These are phyloP conservation scores for Danio albolineatus DNA, from an alignment of 2,797 vertebrate species.

Conservation along the genomic window DNA sequence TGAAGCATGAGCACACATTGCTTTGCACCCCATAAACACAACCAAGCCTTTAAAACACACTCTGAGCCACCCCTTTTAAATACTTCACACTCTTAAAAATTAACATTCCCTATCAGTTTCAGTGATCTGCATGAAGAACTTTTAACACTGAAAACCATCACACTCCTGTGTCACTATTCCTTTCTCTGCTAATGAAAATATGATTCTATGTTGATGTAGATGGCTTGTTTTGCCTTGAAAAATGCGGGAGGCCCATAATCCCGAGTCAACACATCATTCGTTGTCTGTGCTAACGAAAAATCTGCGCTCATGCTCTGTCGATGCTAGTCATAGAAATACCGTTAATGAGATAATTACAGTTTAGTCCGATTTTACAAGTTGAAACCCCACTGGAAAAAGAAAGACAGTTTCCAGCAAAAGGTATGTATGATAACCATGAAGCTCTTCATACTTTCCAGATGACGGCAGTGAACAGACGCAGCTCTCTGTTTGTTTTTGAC, in stretches of 20 bases:
- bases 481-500: conserved; percentile 1
- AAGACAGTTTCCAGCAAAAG: not conserved
- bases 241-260: not conserved
- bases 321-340: not conserved
- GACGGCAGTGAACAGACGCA: conserved; percentile 20
- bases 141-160: not conserved
- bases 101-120: no score
- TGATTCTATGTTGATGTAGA: not conserved
- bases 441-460: conserved; percentile 41
- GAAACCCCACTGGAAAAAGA: conserved; percentile 26
- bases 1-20: no score
- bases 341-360: not conserved
- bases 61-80: no score
- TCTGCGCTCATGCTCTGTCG: not conserved
- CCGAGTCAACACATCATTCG: not conserved
- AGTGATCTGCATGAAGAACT: no score
- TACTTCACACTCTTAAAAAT: no score
- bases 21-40: no score
- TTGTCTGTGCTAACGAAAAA: conserved; percentile 10
- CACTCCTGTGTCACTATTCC: not conserved
- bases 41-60: no score
- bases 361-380: not conserved
- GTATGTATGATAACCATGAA: conserved; percentile 4
- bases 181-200: conserved; percentile 2
- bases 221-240: conserved; percentile 12